Base-by-base conservation (phyloP, 2,797 vertebrate species). In the Leptatherina wallacei region DNA sequence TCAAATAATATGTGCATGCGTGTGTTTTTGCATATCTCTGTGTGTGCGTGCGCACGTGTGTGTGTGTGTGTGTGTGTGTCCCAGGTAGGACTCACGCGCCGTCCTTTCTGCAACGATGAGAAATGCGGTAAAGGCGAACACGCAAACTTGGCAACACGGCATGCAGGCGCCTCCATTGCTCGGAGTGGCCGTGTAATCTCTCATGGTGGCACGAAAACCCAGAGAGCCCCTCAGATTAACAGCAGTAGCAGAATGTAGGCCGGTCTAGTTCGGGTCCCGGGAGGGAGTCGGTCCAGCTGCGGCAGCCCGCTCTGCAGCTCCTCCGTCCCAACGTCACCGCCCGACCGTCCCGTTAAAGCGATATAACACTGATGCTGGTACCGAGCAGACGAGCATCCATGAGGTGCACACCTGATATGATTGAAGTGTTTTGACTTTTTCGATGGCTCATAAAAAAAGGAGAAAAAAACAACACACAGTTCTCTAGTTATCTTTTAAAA, bases 81-180 rank as follows among this genome's bases (percentile, higher is more conserved):
- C 82, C 87, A 88, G 84, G 81, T 80, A 77, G 78, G 78, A 93
- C 94, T 94, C 90, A 95, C 94, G 85, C 81, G 94, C 91, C 18
- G 90, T 91, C 89, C 94, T 92, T 89, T 95, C 94, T 35, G 92
- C 91, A 69, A 94, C 67, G 73, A 94, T 54, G 74, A 95, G 88
- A 52, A 94, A 84, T 87, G 90, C 93, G 81, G 94, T 94, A 60
- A 94, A 91, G 62, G 81, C 77, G 71, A 93, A 94, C n/a, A 95
- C 78, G 83, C 90, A 92, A 61, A 94, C 86, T 85, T 94, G 92
- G 83, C 93, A 94, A 78, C 94, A 94, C 10, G 90, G 85, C 73
- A 82, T 80, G 81, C 92, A 93, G 35, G 78, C 66, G 70, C 91
- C 91, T 38, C 80, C 90, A 3, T 68, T 67, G 38, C 75, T 82